Evolutionary conservation across 1,140 invertebrate genomes (phyloP).

Genomic region (Triops longicaudatus): DNA sequence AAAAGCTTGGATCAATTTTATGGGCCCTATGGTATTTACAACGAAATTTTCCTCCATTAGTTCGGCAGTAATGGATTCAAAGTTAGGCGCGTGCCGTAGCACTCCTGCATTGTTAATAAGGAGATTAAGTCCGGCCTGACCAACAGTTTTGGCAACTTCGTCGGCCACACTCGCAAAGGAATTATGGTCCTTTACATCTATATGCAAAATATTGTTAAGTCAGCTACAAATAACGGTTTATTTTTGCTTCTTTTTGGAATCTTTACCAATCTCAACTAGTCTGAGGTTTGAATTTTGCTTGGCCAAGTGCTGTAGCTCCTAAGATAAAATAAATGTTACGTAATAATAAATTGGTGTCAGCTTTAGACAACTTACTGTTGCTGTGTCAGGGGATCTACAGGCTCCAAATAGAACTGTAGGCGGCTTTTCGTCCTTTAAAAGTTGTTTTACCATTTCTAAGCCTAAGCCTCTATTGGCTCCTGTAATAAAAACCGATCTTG

Average conservation of each 20-base stretch:
- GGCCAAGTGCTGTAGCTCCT: slow-evolving; percentile 25
- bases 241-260: not conserved
- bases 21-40: slow-evolving; percentile 69
- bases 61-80: slow-evolving; percentile 57
- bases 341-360: not conserved
- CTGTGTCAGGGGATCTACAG: slow-evolving; percentile 22
- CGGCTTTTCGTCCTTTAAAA: not conserved
- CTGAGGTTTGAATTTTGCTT: slow-evolving; percentile 19
- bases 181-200: slow-evolving; percentile 55
- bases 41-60: slow-evolving; percentile 59
- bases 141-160: slow-evolving; percentile 46
- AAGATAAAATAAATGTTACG: not conserved
- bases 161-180: slow-evolving; percentile 49
- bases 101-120: slow-evolving; percentile 81
- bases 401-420: slow-evolving; percentile 18
- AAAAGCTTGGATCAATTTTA: slow-evolving; percentile 54
- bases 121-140: slow-evolving; percentile 63
- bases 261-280: slow-evolving; percentile 23
- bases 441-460: not conserved
- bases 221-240: not conserved
- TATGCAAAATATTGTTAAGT: slow-evolving; percentile 34
- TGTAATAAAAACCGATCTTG: not conserved
- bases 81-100: slow-evolving; percentile 59
- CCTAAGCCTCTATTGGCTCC: not conserved
- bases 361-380: not conserved